A percentile compares a stretch with the other conserved stretches of the same genome.
phyloP scores from a whole-genome alignment of 2,113 vertebrate species.

The Coptodon bakossiorum region DNA sequence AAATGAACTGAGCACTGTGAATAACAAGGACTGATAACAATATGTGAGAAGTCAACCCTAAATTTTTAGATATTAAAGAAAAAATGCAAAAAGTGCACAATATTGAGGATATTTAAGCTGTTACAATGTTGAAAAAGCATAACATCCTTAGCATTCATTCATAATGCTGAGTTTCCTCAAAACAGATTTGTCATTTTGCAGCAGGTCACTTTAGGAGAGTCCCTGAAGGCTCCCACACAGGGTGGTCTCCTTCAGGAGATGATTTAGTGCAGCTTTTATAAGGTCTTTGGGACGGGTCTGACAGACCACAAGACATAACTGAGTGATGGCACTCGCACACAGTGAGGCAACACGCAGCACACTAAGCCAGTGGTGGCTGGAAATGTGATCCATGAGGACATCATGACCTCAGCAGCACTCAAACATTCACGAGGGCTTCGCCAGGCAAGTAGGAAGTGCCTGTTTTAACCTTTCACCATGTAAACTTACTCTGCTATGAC shows the following conservation, averaged over 20 bases:
- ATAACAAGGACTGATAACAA: neutral
- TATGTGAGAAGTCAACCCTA: neutral
- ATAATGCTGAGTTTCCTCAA: neutral
- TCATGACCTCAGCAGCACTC: constrained; percentile 52
- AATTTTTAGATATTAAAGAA: neutral
- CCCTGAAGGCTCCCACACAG: neutral
- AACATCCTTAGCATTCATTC: neutral
- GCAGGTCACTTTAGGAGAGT: neutral
- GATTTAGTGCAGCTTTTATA: constrained; percentile 40
- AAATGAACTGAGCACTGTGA: neutral
- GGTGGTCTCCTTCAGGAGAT: constrained; percentile 38
- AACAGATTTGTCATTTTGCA: neutral
- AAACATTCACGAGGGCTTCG: constrained; percentile 36
- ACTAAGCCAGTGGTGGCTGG: constrained; percentile 4
- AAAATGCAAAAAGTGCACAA: neutral
- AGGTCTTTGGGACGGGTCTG: neutral
- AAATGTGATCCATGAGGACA: constrained; percentile 60
- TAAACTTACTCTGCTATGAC: constrained; percentile 57
- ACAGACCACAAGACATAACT: constrained; percentile 21
- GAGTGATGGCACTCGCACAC: neutral
- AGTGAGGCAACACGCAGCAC: neutral
- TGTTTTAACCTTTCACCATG: constrained; percentile 29
- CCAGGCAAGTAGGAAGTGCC: constrained; percentile 38
- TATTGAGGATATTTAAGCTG: neutral
- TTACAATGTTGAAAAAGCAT: neutral